Base-by-base conservation (phyloP, 2,797 vertebrate genomes). In the Myioborus miniatus region DNA sequence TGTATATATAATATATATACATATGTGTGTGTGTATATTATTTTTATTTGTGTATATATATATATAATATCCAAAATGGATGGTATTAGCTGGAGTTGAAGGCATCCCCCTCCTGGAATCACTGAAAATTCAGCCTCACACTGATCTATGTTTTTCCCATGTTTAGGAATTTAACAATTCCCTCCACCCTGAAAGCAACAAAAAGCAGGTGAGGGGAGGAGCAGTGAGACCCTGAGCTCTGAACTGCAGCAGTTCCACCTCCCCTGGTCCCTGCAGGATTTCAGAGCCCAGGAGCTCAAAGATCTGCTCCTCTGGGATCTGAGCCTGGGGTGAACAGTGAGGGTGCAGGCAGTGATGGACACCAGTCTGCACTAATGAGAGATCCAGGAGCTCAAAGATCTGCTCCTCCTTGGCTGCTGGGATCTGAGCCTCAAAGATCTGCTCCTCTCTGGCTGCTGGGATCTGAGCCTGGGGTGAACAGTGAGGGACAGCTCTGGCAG, bases 261-360 rank as follows among this genome's bases (percentile, higher is more conserved):
- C 41, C 11, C 65, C 16, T 18, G 43, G 22, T 10, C 53, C 47
- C 37, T 83, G 7, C 75, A 78, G 30, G 44, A 8, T 62, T 53
- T 37, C 27, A 29, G 50, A n/a, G 32, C 58, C 37, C 8, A 39
- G 55, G 59, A 82, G 34, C 72, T 87, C 37, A 37, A 37, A 37
- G 37, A 37, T 37, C 79, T 70, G 8, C 58, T 55, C 34, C 34
- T 34, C 34, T 34, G 50, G 47, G 47, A 55, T 47, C n/a, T 44
- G 90, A 88, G 85, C 91, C 82, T 44, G 70, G 83, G 90, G 82
- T 91, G 88, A 93, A 74, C 81, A 89, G 22, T 83, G 41, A 86
- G 62, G 24, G 82, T n/a, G n/a, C n/a, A n/a, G n/a, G 62, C 53
- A 72, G 85, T 93, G 95, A 89, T 91, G 76, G 92, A 65, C 91